Percentiles rank a stretch among this genome's conserved stretches.
These are phyloP conservation scores for Pterobdella sp. DNA, from an alignment of 2,888 invertebrate species.

Conservation along the genomic window DNA sequence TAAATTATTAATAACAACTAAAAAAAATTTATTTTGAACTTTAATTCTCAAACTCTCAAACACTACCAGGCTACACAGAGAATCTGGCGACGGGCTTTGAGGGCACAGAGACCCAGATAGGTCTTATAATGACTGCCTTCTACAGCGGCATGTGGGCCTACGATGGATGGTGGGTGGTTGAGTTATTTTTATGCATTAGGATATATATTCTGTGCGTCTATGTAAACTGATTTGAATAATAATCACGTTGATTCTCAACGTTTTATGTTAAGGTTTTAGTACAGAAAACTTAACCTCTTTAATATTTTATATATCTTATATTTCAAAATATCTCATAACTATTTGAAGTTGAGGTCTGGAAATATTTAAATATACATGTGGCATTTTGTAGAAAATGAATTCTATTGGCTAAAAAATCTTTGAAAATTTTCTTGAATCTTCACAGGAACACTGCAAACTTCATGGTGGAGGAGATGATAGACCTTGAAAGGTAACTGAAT, in stretches of 20 bases:
- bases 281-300: too few relatives aligned
- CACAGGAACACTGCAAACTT: conserved; percentile 53
- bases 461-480: conserved; percentile 37
- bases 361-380: too few relatives aligned
- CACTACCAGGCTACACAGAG: conserved; percentile 40
- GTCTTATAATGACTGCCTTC: conserved; percentile 83
- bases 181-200: too few relatives aligned
- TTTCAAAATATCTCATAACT: too few relatives aligned
- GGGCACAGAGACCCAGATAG: conserved; percentile 65
- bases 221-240: too few relatives aligned
- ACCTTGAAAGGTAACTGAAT: conserved; percentile 33
- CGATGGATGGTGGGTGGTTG: conserved; percentile 55
- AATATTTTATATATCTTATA: too few relatives aligned
- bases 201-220: neutral
- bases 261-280: too few relatives aligned
- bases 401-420: too few relatives aligned
- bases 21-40: neutral
- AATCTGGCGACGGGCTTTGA: conserved; percentile 75
- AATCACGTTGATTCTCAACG: too few relatives aligned
- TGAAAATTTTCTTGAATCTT: neutral
- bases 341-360: too few relatives aligned
- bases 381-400: too few relatives aligned
- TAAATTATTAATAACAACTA: too few relatives aligned
- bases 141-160: conserved; percentile 92
- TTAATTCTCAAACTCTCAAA: neutral